Conservation (phyloP, 2,113 vertebrate genomes). For the Mastomys coucha region DNA sequence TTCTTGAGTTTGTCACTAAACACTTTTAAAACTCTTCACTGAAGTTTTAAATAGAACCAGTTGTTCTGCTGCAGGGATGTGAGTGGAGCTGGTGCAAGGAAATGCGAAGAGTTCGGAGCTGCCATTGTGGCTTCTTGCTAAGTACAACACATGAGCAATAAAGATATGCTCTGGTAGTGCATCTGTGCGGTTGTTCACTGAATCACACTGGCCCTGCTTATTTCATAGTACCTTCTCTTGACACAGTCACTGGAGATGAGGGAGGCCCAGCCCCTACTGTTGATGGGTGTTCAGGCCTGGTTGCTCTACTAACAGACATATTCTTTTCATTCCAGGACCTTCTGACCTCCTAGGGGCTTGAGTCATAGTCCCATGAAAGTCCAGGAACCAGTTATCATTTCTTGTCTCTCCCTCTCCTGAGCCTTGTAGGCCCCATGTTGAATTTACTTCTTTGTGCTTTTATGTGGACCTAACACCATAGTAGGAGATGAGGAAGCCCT, state of each 20-base stretch:
- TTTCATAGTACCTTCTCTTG: not conserved
- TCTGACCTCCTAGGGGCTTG: not conserved
- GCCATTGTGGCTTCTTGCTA: not conserved
- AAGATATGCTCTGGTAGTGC: not conserved
- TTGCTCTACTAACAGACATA: fast-evolving
- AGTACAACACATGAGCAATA: not conserved
- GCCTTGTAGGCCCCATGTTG: not conserved
- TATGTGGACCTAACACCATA: not conserved
- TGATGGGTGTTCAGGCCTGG: not conserved
- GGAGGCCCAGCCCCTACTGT: not conserved
- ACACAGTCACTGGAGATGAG: not conserved
- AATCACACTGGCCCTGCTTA: not conserved
- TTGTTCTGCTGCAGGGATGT: not conserved
- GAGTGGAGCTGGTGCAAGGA: not conserved
- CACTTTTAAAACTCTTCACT: not conserved
- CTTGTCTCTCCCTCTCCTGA: not conserved
- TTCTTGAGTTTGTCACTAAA: not conserved
- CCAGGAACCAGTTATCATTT: not conserved
- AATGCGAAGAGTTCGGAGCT: not conserved
- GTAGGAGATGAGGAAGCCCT: not conserved
- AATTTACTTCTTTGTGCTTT: not conserved
- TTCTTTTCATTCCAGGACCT: not conserved
- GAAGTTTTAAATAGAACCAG: not conserved
- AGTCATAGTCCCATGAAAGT: not conserved
- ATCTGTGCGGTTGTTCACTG: not conserved